Evolutionary conservation across 2,113 vertebrate genomes (phyloP).

Genomic region (Caretta caretta): DNA sequence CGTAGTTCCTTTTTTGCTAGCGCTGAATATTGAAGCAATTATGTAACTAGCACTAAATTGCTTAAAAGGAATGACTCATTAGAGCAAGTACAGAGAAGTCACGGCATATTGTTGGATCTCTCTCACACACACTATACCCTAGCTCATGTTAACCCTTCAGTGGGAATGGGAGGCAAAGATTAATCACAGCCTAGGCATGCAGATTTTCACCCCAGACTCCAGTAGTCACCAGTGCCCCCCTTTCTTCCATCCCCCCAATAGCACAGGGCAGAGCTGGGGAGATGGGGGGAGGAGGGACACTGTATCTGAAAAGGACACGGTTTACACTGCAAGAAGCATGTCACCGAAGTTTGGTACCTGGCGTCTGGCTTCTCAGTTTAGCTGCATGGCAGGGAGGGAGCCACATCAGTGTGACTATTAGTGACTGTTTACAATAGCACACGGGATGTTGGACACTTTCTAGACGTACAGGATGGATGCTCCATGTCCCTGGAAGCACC

Average conservation of each 20-base stretch:
- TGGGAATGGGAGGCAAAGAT: neutral
- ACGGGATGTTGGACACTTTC: too few species aligned
- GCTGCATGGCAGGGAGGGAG: neutral
- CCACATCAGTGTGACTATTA: neutral
- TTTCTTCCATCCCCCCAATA: neutral
- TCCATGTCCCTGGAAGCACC: too few species aligned
- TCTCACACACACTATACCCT: constrained; percentile 46
- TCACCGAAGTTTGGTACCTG: neutral
- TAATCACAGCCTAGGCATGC: neutral
- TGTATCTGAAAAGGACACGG: too few species aligned
- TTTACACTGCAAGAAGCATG: neutral
- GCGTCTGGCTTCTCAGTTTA: neutral
- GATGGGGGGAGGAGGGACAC: too few species aligned
- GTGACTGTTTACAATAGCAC: neutral
- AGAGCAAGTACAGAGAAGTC: constrained; percentile 57
- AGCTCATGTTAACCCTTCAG: neutral
- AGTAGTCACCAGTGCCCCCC: neutral
- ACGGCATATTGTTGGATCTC: constrained; percentile 77
- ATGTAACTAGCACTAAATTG: constrained; percentile 83
- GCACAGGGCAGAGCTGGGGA: too few species aligned
- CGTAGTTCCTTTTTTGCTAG: constrained; percentile 13
- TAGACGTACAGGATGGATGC: too few species aligned
- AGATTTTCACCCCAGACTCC: neutral
- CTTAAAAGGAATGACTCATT: constrained; percentile 81
- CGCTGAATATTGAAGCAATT: constrained; percentile 81